Conservation (phyloP, 2,113 vertebrate genomes). For the human (Homo sapiens) region GRCh38 chr22:27564501-27565000, state of each 20-base stretch:
- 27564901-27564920: neutral
- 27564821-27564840: too few relatives aligned
- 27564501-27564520: neutral
- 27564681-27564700: neutral
- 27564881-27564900: neutral
- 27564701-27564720: neutral
- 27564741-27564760: neutral
- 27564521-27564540: neutral
- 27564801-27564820: neutral
- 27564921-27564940: neutral
- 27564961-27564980: neutral
- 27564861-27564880: neutral
- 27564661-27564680: too few relatives aligned
- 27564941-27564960: neutral
- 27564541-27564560: neutral
- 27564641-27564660: neutral
- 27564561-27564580: neutral
- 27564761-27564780: neutral
- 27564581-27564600: neutral
- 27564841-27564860: neutral
- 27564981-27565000: neutral
- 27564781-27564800: neutral
- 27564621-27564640: neutral
- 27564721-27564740: neutral
- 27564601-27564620: neutral